phyloP scores from a whole-genome alignment of 2,113 vertebrate genomes.

The Pantherophis guttatus region DNA sequence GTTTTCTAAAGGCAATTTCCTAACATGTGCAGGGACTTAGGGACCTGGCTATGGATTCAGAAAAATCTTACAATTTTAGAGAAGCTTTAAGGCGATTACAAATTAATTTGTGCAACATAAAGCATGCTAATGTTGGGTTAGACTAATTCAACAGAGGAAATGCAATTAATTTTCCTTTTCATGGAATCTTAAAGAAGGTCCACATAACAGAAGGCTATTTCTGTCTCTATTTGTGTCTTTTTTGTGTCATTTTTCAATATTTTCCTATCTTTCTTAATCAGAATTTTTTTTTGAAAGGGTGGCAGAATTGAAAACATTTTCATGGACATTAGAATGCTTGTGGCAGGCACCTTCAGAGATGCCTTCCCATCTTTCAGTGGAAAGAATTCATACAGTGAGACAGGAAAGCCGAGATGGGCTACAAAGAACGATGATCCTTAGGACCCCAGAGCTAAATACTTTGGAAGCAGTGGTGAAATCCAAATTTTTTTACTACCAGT shows the following conservation, averaged over 20 bases:
- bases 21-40: not conserved
- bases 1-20: not conserved
- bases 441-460: not conserved
- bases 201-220: not conserved
- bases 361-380: not conserved
- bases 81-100: not conserved
- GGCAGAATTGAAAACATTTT: not conserved
- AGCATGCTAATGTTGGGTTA: not conserved
- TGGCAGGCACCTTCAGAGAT: not conserved
- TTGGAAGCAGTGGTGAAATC: not conserved
- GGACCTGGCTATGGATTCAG: not conserved
- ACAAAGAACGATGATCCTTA: not conserved
- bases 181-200: not conserved
- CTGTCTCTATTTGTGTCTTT: not conserved
- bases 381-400: not conserved
- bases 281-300: not conserved
- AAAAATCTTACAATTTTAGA: not conserved
- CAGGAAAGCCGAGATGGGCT: not conserved
- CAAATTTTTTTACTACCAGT: no score
- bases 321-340: not conserved
- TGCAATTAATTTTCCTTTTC: not conserved
- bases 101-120: not conserved
- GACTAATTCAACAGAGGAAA: not conserved
- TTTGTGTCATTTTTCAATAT: not conserved
- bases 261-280: not conserved